These are phyloP conservation scores for Caloenas nicobarica DNA, from an alignment of 2,113 vertebrate species.

Conservation along the genomic window DNA sequence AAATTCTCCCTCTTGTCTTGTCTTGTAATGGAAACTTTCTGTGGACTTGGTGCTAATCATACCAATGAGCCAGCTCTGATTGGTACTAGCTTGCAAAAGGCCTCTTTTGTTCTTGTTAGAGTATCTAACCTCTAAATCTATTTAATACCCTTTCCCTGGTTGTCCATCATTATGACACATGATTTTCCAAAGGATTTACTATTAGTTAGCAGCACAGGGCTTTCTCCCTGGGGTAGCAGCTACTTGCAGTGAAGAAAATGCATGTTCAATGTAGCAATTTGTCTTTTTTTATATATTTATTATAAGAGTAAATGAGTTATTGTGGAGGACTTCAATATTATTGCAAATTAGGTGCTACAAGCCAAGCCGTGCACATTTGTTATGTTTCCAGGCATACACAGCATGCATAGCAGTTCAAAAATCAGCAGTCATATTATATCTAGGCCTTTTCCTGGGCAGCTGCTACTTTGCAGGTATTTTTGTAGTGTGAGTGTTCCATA, in stretches of 20 bases:
- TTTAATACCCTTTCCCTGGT: constrained; percentile 83
- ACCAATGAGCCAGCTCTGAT: constrained; percentile 55
- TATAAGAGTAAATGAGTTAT: constrained; percentile 88
- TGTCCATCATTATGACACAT: constrained; percentile 88
- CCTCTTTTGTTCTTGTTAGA: constrained; percentile 83
- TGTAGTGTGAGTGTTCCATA: constrained; percentile 27
- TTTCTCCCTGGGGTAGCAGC: constrained; percentile 82
- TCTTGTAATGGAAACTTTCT: constrained; percentile 61
- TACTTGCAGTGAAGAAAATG: constrained; percentile 85
- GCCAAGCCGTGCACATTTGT: constrained; percentile 78
- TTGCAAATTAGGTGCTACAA: constrained; percentile 82
- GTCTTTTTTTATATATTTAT: constrained; percentile 90
- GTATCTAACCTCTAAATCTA: constrained; percentile 85
- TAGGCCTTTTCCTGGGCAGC: constrained; percentile 50
- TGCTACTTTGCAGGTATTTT: constrained; percentile 36
- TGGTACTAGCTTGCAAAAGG: constrained; percentile 77
- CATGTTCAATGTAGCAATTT: constrained; percentile 86
- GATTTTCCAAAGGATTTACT: constrained; percentile 85
- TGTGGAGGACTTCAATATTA: constrained; percentile 83
- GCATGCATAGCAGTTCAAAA: constrained; percentile 73
- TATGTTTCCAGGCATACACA: constrained; percentile 76
- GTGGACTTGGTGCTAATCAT: constrained; percentile 62
- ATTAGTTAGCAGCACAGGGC: constrained; percentile 82
- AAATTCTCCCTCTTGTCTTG: constrained; percentile 38
- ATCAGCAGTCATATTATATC: constrained; percentile 65